Evolutionary conservation across 1,140 invertebrate genomes (phyloP).

Genomic region (Drosophila ambigua): DNA sequence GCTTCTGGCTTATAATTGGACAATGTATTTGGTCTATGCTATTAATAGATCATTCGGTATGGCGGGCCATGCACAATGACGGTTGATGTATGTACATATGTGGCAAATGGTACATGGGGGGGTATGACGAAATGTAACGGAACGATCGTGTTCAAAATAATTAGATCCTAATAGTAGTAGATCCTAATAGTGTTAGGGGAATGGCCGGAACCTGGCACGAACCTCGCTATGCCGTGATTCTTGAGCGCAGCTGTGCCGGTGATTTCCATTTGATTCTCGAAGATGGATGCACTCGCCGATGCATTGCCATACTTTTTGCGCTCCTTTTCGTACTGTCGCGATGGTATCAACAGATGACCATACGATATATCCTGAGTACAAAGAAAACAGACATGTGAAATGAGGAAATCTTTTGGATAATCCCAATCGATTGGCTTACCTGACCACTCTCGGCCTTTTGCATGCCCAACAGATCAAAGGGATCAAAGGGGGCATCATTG

Average conservation of each 20-base stretch:
- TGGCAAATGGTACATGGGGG: constrained; percentile 28
- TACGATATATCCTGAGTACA: constrained; percentile 90
- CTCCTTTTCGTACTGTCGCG: constrained; percentile 86
- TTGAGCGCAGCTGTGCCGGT: constrained; percentile 77
- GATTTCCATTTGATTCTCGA: constrained; percentile 81
- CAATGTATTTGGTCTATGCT: neutral
- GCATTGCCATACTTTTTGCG: constrained; percentile 72
- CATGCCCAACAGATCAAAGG: constrained; percentile 92
- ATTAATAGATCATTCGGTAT: constrained; percentile 25
- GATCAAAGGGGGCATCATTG: constrained; percentile 92
- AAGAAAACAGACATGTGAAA: constrained; percentile 66
- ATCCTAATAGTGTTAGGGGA: neutral
- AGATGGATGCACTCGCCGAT: constrained; percentile 61
- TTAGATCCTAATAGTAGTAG: constrained; percentile 14
- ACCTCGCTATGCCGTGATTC: constrained; percentile 83
- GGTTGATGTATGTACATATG: constrained; percentile 25
- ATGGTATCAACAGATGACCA: constrained; percentile 91
- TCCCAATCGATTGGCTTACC: constrained; percentile 42
- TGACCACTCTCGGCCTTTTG: constrained; percentile 93
- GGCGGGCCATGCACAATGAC: constrained; percentile 36
- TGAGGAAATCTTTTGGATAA: neutral
- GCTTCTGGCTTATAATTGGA: too few relatives aligned
- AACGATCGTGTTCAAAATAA: constrained; percentile 29
- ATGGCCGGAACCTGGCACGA: constrained; percentile 41
- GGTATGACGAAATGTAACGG: constrained; percentile 40